Base-by-base conservation (phyloP, 2,113 vertebrate genomes). In the Arvicanthis niloticus region DNA sequence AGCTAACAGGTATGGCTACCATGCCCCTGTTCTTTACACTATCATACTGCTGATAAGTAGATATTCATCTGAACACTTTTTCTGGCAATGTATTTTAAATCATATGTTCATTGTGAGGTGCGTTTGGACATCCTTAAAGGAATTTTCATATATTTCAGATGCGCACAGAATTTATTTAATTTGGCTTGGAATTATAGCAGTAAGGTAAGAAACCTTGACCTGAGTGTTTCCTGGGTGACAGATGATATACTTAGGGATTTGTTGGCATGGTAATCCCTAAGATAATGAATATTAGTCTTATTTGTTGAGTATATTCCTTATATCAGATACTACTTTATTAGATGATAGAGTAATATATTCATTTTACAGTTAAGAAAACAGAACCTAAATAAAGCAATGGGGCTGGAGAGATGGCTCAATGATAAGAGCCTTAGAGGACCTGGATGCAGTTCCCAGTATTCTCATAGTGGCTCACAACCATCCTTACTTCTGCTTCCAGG, bases 31-130 rank as follows among this genome's bases (percentile, higher is more conserved):
- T 75, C 65, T 88, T 29, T 75, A n/a, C 15, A 91, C 37, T 56
- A 8, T n/a, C 60, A n/a, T 81, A 72, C 24, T 95, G 67, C 62
- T 95, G 73, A 77, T 85, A 34, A 82, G 48, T 90, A 42, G 56
- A 96, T 42, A 89, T 34, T 78, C 95, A 53, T 89, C 70, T 89
- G 82, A 95, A 29, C 89, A 19, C n/a, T 93, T 89, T 96, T 89
- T 34, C 31, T 95, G 48, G n/a, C 12, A 87, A n/a, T 96, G 19
- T 94, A 92, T 95, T 92, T 93, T 93, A 93, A 89, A 89, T 85
- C 29, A 51, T 60, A 7, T 89, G 17, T 89, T 88, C 93, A 90
- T 92, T 96, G 4, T 86, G 82, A 56, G 75, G 53, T 89, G 67
- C 53, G 31, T 91, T 92, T 93, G 70, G 21, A 96, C 90, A 91